Percentiles rank a stretch among this genome's conserved stretches.
Conservation (phyloP, 2,113 vertebrate species). For the Panurus biarmicus region DNA sequence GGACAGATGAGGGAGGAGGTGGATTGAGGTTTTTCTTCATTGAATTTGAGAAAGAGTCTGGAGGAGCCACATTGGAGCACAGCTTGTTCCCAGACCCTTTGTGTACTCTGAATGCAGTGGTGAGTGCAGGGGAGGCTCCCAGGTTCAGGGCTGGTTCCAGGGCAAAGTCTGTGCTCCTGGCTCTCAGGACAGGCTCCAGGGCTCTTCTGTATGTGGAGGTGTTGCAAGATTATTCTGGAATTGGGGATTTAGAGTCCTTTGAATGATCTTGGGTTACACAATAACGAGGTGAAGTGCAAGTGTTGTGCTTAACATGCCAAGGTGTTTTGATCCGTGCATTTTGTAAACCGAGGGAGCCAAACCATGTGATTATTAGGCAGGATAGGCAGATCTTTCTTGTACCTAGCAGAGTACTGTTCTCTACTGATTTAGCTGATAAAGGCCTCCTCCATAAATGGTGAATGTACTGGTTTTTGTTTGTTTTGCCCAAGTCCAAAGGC, state of each 20-base stretch:
- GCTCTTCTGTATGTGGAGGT: neutral
- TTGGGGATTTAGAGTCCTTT: neutral
- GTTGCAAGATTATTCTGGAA: neutral
- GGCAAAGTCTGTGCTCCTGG: neutral
- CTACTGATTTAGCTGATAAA: neutral
- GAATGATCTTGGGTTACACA: neutral
- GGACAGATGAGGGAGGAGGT: neutral
- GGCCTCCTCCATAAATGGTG: neutral
- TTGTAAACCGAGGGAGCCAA: neutral
- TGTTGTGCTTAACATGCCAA: neutral
- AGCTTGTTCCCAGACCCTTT: neutral
- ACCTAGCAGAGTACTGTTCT: neutral
- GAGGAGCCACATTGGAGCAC: neutral
- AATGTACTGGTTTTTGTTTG: neutral
- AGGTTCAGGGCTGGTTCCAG: neutral
- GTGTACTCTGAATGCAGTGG: neutral
- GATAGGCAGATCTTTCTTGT: neutral
- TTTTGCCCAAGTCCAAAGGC: neutral
- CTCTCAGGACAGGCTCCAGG: neutral
- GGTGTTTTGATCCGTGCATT: neutral
- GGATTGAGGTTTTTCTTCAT: neutral
- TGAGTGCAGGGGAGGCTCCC: neutral
- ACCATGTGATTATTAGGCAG: neutral
- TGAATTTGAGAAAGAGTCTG: neutral
- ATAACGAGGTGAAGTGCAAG: neutral